Evolutionary conservation across 2,113 vertebrate genomes (phyloP), one percentile per base, ranked within the genome.

Genomic region (Chloebia gouldiae): DNA sequence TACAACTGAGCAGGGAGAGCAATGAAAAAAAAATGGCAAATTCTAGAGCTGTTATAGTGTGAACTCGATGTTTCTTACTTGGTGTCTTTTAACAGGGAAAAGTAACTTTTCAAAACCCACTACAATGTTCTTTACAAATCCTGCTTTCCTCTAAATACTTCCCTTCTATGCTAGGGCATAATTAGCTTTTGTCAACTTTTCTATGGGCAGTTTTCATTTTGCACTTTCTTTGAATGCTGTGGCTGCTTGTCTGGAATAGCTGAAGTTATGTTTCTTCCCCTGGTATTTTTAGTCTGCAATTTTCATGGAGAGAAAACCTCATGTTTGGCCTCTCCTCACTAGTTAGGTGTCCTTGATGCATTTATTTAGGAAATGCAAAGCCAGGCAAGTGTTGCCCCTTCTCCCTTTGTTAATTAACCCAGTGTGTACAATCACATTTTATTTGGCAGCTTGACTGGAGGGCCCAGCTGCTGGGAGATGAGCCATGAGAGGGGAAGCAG

Each of bases 181-280:
- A 90, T 95, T 92, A 59, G 54, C 88, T 94, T 90, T 92, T 94
- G 65, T 90, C 65, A 90, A 85, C 65, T 93, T 84, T 44, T 90
- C 65, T 76, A 72, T n/a, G 85, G 88, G 68, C 86, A 93, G 79
- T 88, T 95, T 80, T 90, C 16, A 0, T 69, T 63, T 63, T 53
- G 45, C 33, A 20, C n/a, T 90, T 84, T 42, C 71, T 65, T 39
- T 73, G 79, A 69, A 56, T 93, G 15, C 53, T 0, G 2, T 17
- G 73, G 40, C 53, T 77, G 79, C n/a, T 86, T 69, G 83, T 70
- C 59, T 35, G 5, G 78, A 81, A 54, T 17, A 76, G 47, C 64
- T 86, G 72, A 66, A 83, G 35, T 90, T 93, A 30, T 88, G n/a
- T 45, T 95, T 80, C 79, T 80, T 77, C 53, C 54, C 22, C 39